Base-by-base conservation (phyloP, 2,113 vertebrate genomes). In the Phyllopteryx taeniolatus region DNA sequence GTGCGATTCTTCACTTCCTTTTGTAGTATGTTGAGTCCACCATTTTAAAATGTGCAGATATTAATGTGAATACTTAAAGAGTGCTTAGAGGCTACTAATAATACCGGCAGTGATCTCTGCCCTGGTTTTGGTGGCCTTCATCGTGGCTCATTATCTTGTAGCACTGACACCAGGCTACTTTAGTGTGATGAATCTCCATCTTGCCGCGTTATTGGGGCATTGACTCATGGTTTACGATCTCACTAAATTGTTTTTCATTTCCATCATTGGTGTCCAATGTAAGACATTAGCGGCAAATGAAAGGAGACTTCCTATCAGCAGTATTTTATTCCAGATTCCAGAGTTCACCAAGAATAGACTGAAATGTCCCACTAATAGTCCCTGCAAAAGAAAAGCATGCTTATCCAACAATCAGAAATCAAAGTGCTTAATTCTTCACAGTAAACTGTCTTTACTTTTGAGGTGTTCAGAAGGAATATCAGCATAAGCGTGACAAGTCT, bases 41-140 rank as follows among this genome's bases (percentile, higher is more conserved):
- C 47, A 54, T 76, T 76, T 67, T 39, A 7, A 33, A 69, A 51
- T 42, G 31, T 75, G 77, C 13, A 64, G 47, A 77, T 70, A 71
- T 75, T n/a, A 43, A 79, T 77, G 74, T 49, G 68, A 62, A 72
- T 79, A 68, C 59, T 19, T 75, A 15, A 42, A 72, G 43, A 60
- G 67, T 71, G 35, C 65, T 53, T 53, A 1, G 20, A 39, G 68
- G 63, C 57, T 47, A 66, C 53, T 17, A 49, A 7, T 42, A 49
- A 39, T 20, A 3, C 20, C 39, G 61, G 27, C 44, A 33, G 53
- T 69, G 49, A 46, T 51, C 68, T 74, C 65, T 31, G 59, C 63
- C 22, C 27, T 75, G 43, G 56, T 51, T 71, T 13, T 59, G 68
- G 65, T 39, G 22, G n/a, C 47, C 20, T 61, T 61, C 53, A 68